Percentiles rank a stretch among this genome's conserved stretches.
Conservation (phyloP, 2,797 vertebrate genomes). For the Anguilla megastoma region DNA sequence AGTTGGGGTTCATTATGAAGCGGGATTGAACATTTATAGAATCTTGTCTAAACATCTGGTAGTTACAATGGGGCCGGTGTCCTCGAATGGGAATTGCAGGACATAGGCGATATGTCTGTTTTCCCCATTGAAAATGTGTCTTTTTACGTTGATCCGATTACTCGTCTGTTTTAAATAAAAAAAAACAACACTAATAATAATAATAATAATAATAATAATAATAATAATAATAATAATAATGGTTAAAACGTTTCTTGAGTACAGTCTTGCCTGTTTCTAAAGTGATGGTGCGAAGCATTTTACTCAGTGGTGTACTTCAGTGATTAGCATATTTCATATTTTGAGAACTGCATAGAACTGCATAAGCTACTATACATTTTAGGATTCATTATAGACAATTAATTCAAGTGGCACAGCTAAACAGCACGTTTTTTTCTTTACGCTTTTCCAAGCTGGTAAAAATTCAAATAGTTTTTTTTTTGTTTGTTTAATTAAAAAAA, state of each 20-base stretch:
- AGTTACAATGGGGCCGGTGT: constrained; percentile 83
- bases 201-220: constrained; percentile 9
- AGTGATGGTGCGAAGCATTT: background rate
- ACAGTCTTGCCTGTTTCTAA: background rate
- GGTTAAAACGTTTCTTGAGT: background rate
- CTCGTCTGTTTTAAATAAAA: constrained; percentile 73
- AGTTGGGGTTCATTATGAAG: constrained; percentile 94
- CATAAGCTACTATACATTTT: background rate
- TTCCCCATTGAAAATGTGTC: constrained; percentile 68
- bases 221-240: background rate
- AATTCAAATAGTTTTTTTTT: constrained; percentile 50
- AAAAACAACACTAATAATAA: constrained; percentile 26
- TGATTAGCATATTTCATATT: background rate
- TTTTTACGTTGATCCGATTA: constrained; percentile 75
- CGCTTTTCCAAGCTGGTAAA: background rate
- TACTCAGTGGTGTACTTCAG: background rate
- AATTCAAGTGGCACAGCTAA: background rate
- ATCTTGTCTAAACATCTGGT: constrained; percentile 98
- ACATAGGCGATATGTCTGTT: constrained; percentile 38
- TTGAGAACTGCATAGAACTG: background rate
- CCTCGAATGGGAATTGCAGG: constrained; percentile 88
- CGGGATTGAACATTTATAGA: constrained; percentile 98
- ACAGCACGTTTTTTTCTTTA: background rate
- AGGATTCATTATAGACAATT: too few relatives aligned
- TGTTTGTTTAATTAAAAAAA: constrained; percentile 1